Conservation (phyloP, 2,888 invertebrate genomes). For the Acanthosepion lycidas region DNA sequence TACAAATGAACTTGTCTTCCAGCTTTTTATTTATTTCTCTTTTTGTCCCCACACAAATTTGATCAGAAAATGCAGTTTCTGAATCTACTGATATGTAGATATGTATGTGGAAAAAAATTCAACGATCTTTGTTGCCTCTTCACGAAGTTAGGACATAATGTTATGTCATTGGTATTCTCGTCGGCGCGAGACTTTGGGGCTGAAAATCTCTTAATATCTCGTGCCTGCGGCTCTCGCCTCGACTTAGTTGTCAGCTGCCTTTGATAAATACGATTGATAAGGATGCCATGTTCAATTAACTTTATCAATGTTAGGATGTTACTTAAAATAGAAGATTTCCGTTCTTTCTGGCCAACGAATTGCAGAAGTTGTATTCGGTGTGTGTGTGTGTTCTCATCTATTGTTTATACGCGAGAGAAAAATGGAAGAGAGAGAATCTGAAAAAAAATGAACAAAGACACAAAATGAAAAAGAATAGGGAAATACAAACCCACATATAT, state of each 20-base stretch:
- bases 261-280: not conserved
- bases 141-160: not conserved
- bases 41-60: too few relatives aligned
- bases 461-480: too few relatives aligned
- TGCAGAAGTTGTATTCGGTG: too few relatives aligned
- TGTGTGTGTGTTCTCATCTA: too few relatives aligned
- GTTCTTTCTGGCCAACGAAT: not conserved
- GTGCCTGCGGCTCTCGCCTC: not conserved
- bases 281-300: not conserved
- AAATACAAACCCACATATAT: too few relatives aligned
- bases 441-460: too few relatives aligned
- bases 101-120: too few relatives aligned
- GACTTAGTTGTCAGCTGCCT: not conserved
- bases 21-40: too few relatives aligned
- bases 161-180: not conserved
- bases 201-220: not conserved
- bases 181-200: not conserved
- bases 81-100: not conserved
- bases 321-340: not conserved
- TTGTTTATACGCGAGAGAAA: too few relatives aligned
- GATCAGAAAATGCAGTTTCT: not conserved
- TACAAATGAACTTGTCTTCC: too few relatives aligned
- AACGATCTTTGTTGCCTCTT: not conserved
- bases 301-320: not conserved
- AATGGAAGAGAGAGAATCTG: too few relatives aligned